Evolutionary conservation across 2,113 vertebrate species (phyloP).

Genomic region (Balaenoptera acutorostrata): DNA sequence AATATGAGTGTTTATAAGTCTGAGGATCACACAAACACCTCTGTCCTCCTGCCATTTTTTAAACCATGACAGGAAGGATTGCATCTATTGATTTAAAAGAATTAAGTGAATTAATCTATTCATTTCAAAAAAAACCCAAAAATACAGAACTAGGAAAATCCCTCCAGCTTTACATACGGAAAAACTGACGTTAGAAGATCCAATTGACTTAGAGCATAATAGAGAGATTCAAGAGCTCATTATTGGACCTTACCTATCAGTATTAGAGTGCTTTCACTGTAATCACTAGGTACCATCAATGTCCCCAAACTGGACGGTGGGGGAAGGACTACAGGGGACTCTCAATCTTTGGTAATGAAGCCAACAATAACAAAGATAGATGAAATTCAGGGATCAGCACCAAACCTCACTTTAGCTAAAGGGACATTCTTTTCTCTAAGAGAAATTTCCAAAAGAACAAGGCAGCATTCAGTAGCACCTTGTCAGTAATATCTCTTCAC

Average conservation of each 20-base stretch:
- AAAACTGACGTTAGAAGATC: conserved; percentile 2
- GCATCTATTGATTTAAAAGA: background rate
- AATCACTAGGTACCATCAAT: background rate
- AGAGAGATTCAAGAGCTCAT: background rate
- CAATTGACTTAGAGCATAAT: background rate
- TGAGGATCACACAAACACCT: background rate
- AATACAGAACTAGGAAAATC: background rate
- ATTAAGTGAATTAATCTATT: background rate
- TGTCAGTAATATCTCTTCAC: background rate
- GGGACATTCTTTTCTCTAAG: background rate
- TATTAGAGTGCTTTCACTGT: background rate
- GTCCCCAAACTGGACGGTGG: background rate
- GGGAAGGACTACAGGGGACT: background rate
- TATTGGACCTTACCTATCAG: background rate
- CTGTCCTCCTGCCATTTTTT: background rate
- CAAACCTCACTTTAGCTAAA: background rate
- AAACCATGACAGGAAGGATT: background rate
- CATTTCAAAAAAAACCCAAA: background rate
- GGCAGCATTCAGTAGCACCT: background rate
- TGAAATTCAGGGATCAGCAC: background rate
- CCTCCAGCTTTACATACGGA: background rate
- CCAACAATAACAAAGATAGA: background rate
- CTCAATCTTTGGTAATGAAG: background rate
- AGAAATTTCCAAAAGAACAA: conserved; percentile 2
- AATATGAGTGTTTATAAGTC: background rate